Conservation (phyloP, 1,140 invertebrate species). For the Branchinecta lynchi region DNA sequence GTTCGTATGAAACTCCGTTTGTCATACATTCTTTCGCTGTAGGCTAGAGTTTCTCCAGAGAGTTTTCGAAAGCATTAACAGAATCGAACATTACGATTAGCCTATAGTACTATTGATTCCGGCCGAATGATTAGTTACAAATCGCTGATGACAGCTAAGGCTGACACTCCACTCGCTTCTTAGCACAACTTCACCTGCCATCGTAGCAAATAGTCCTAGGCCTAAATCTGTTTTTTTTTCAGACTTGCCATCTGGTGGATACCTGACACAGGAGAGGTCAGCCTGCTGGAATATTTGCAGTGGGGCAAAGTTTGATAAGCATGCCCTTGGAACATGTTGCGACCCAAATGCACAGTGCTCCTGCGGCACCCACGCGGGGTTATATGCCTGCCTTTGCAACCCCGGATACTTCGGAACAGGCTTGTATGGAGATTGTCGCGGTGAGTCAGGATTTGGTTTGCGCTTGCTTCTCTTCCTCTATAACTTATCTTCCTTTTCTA, state of each 20-base stretch:
- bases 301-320: slow-evolving; percentile 19
- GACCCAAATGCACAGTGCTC: slow-evolving; percentile 43
- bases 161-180: background rate
- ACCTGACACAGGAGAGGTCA: slow-evolving; percentile 33
- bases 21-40: no score
- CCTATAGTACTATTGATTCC: background rate
- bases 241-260: slow-evolving; percentile 46
- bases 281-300: slow-evolving; percentile 42
- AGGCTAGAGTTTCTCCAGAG: no score
- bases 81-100: no score
- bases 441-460: slow-evolving; percentile 32
- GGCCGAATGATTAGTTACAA: slow-evolving; percentile 14
- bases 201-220: no score
- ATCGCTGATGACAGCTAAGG: slow-evolving; percentile 7
- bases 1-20: no score
- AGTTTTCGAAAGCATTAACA: no score
- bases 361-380: slow-evolving; percentile 49
- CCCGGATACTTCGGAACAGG: slow-evolving; percentile 49
- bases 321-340: slow-evolving; percentile 36
- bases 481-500: no score
- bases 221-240: slow-evolving; percentile 22
- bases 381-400: slow-evolving; percentile 48
- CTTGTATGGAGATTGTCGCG: slow-evolving; percentile 40
- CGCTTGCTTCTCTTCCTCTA: no score
- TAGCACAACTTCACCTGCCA: background rate